Conservation (phyloP, 2,797 vertebrate species). For the Aplochiton taeniatus region DNA sequence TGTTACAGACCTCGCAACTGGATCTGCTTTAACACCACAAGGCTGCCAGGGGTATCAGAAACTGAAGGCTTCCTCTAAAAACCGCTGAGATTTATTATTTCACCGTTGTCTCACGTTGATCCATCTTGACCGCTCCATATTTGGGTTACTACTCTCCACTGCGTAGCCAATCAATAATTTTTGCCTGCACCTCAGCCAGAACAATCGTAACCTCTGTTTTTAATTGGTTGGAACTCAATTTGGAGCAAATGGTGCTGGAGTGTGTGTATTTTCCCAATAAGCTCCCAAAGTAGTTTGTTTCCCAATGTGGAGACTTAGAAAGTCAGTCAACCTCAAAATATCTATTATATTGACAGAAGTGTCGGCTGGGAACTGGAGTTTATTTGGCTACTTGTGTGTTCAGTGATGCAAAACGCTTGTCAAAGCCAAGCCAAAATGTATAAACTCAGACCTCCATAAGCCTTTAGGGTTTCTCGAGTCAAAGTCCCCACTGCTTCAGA, state of each 20-base stretch:
- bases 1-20: too few species aligned
- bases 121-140: too few species aligned
- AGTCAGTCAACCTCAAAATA: conserved; percentile 54
- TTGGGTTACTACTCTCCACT: too few species aligned
- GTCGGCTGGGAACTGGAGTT: conserved; percentile 53
- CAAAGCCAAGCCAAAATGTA: conserved; percentile 37
- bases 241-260: conserved; percentile 15
- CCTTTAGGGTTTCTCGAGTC: not conserved
- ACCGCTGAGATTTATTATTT: too few species aligned
- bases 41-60: too few species aligned
- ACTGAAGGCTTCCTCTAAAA: too few species aligned
- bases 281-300: conserved; percentile 57
- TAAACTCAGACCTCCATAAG: conserved; percentile 57
- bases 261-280: conserved; percentile 45
- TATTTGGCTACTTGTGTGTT: conserved; percentile 57
- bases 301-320: conserved; percentile 51
- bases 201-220: not conserved
- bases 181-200: not conserved
- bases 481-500: too few species aligned
- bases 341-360: conserved; percentile 63
- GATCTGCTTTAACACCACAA: too few species aligned
- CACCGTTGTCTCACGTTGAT: too few species aligned
- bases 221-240: not conserved
- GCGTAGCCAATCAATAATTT: too few species aligned
- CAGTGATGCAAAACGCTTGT: conserved; percentile 67